Evolutionary conservation across 1,140 invertebrate genomes (phyloP), one percentile per base, ranked within the genome.

Genomic region (Onthophagus taurus): DNA sequence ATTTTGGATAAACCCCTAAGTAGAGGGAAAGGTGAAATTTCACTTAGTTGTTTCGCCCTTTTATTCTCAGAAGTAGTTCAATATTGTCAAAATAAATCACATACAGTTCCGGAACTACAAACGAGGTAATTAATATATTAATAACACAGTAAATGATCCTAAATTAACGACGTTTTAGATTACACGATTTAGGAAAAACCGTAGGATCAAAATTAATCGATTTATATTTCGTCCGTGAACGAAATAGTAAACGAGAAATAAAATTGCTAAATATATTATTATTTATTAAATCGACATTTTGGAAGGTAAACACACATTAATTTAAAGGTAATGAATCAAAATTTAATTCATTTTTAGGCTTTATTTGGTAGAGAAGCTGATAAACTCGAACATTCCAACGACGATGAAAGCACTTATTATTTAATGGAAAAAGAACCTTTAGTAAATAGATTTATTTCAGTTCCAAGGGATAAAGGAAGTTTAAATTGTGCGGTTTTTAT

Each of bases 401-500:
- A 98, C 70, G 94, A 99, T 71, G 92, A 97, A 58, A 76, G 84
- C 48, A 96, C 89, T 14, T 97, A 98, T 70, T 98, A 98, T 60
- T 89, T 99, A 11, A 99, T 99, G 59, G 96, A 99, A 68, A 95
- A 95, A 63, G 95, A 99, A 58, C 89, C 95, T 11, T 57, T 99
- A 45, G 92, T 97, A 48, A 99, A 99, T 67, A 88, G 85, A 60
- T 99, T 85, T 65, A 97, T 99, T 54, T 98, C 95, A 43, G 86
- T 98, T 23, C 94, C 95, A 4, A 94, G 96, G 65, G 95, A 98
- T 63, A 98, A 97, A 71, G 89, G 90, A 37, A 92, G 83, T 52
- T 69, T 98, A 0, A 99, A 98, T 65, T 98, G 94, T 75, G 93
- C 95, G n/a, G 88, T 92, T 29, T 99, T 98, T 61, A 86, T 91